phyloP scores from a whole-genome alignment of 2,113 vertebrate species.

The Rhizomys pruinosus region DNA sequence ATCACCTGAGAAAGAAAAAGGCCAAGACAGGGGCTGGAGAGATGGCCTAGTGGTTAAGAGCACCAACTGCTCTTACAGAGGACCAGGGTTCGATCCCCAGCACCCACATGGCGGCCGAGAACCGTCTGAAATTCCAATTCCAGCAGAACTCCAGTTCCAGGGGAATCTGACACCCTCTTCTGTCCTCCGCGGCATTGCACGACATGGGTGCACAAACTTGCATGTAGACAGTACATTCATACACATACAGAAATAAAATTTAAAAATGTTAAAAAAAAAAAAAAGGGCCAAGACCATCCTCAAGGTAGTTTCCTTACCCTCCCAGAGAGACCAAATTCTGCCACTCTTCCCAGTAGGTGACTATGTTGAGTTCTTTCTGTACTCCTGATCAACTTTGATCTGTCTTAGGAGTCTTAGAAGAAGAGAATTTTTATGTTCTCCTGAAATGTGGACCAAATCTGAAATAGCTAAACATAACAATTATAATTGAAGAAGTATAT shows the following conservation, averaged over 20 bases:
- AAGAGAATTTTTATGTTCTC: conserved; percentile 3
- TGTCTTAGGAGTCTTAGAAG: neutral
- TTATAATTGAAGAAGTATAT: conserved; percentile 34
- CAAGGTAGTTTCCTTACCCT: neutral
- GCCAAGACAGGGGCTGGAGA: neutral
- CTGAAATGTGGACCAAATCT: conserved; percentile 18
- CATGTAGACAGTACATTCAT: too few species aligned
- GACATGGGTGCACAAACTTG: too few species aligned
- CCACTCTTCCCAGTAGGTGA: neutral
- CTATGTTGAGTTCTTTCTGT: neutral
- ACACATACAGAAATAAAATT: too few species aligned
- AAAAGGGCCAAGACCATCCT: neutral
- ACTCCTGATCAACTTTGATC: neutral
- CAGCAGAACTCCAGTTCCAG: too few species aligned
- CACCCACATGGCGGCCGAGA: too few species aligned
- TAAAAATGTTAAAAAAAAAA: too few species aligned
- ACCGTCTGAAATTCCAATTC: too few species aligned
- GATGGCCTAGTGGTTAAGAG: too few species aligned
- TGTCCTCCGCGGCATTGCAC: too few species aligned
- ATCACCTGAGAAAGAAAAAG: neutral
- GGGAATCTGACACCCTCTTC: too few species aligned
- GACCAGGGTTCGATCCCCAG: too few species aligned
- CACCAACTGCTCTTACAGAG: too few species aligned
- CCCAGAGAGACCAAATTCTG: neutral
- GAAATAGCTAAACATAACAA: conserved; percentile 41